These are phyloP conservation scores for Gracilinanus agilis DNA, from an alignment of 2,113 vertebrate species.

Conservation along the genomic window DNA sequence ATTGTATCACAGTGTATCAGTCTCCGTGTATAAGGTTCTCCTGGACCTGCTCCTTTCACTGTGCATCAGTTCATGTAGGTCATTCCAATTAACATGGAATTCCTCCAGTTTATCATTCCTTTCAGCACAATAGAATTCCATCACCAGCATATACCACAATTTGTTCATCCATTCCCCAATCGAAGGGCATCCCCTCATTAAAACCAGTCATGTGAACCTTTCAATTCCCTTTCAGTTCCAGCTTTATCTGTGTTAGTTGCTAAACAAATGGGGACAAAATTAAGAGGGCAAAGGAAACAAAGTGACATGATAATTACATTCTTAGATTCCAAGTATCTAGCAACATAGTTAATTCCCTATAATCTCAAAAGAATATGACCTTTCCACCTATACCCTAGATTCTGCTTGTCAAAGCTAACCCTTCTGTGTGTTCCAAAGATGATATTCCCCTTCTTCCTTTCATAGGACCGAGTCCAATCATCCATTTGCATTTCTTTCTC, in stretches of 20 bases:
- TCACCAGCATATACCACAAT: too few relatives aligned
- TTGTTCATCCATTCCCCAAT: too few relatives aligned
- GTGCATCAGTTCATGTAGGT: too few relatives aligned
- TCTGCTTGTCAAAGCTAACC: neutral
- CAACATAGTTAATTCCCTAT: neutral
- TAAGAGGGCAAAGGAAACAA: neutral
- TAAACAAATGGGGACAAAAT: neutral
- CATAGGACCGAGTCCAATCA: neutral
- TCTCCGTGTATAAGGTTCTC: too few relatives aligned
- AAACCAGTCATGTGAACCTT: neutral
- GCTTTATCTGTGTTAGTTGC: neutral
- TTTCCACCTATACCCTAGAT: neutral
- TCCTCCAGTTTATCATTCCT: too few relatives aligned
- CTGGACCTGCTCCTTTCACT: too few relatives aligned
- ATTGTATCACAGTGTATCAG: too few relatives aligned
- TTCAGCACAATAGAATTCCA: too few relatives aligned
- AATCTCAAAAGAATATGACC: neutral
- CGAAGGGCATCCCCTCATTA: too few relatives aligned
- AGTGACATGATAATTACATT: neutral
- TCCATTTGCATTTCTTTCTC: neutral
- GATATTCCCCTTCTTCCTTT: neutral
- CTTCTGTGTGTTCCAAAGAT: neutral
- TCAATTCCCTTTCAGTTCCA: neutral
- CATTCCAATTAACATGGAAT: too few relatives aligned
- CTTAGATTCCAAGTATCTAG: neutral